phyloP scores from a whole-genome alignment of 2,113 vertebrate species.

The Sus scrofa region DNA sequence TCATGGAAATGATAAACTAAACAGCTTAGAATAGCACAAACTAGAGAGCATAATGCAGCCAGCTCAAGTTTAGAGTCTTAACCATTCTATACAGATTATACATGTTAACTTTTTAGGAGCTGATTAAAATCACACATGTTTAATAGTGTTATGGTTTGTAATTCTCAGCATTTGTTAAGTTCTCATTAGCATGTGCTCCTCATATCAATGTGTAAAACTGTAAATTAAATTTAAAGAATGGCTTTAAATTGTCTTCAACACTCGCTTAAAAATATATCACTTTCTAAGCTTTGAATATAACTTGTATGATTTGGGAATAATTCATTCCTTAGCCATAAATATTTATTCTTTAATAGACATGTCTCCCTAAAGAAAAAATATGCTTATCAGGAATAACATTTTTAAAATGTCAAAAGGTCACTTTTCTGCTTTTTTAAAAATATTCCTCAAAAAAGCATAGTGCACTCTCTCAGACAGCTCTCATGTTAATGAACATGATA shows the following conservation, averaged over 20 bases:
- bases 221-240: neutral
- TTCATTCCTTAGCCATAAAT: neutral
- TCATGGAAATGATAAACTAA: slow-evolving; percentile 4
- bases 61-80: neutral
- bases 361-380: neutral
- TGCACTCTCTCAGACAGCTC: neutral
- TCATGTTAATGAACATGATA: neutral
- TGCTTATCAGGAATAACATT: neutral
- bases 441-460: neutral
- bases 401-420: neutral
- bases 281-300: neutral
- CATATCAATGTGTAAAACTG: neutral
- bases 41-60: neutral
- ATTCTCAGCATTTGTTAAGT: neutral
- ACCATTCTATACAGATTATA: neutral
- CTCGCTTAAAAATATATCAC: neutral
- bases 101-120: neutral
- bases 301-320: neutral
- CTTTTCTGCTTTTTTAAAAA: neutral
- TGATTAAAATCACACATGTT: neutral
- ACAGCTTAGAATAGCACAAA: slow-evolving; percentile 35
- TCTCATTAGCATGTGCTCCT: neutral
- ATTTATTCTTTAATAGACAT: neutral
- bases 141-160: neutral
- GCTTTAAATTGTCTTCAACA: neutral